Evolutionary conservation across 1,140 invertebrate genomes (phyloP).

Genomic region (Ceratosolen fusciceps): DNA sequence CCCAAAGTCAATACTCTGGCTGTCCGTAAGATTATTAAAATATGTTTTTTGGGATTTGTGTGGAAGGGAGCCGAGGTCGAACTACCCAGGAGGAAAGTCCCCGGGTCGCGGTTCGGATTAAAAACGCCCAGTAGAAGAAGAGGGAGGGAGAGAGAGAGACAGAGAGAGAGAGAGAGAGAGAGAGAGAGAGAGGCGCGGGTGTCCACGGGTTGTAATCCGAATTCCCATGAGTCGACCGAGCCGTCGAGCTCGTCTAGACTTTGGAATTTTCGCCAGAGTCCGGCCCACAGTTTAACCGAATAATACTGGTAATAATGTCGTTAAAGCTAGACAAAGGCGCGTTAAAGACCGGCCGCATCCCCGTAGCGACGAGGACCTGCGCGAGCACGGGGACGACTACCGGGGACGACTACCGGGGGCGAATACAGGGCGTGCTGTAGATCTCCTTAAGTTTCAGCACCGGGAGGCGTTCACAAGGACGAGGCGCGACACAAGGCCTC

Average conservation of each 20-base stretch:
- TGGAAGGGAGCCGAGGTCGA: not conserved
- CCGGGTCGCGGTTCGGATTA: not conserved
- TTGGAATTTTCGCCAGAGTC: constrained; percentile 12
- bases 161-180: not conserved
- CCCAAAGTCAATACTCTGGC: not conserved
- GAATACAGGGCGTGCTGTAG: no score
- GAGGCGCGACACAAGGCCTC: not conserved
- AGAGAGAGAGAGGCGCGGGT: no score
- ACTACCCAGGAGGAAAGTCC: not conserved
- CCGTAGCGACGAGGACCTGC: not conserved
- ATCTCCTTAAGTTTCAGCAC: not conserved
- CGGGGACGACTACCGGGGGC: no score
- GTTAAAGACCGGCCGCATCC: constrained; percentile 45
- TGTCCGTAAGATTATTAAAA: not conserved
- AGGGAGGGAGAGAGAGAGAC: no score
- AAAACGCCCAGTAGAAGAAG: no score
- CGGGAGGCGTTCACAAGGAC: constrained; percentile 26
- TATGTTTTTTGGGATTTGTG: not conserved
- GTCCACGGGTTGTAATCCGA: constrained; percentile 32
- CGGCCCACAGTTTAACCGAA: constrained; percentile 58
- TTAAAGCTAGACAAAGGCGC: constrained; percentile 52
- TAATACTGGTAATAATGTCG: constrained; percentile 56
- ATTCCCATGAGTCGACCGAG: constrained; percentile 49
- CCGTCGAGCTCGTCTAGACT: no score
- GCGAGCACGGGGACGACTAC: not conserved